Percentiles rank a stretch among this genome's conserved stretches.
These are phyloP conservation scores for Alosa alosa DNA, from an alignment of 2,113 vertebrate genomes.

Conservation along the genomic window DNA sequence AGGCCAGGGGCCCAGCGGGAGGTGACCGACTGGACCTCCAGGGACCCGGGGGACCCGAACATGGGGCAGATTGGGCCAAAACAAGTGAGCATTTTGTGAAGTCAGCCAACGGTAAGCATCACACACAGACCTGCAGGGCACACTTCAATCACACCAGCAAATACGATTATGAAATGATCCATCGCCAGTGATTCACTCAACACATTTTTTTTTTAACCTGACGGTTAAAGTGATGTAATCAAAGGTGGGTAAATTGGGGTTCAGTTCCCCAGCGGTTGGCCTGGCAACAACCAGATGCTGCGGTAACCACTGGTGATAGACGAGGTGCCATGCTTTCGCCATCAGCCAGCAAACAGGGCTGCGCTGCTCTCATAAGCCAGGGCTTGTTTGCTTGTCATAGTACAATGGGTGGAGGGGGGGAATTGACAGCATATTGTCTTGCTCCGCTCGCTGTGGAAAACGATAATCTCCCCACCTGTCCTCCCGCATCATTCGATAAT, in stretches of 20 bases:
- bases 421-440: conserved; percentile 53
- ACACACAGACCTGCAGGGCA: background rate
- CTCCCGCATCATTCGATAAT: conserved; percentile 24
- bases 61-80: background rate
- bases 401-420: conserved; percentile 9
- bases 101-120: background rate
- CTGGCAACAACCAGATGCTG: background rate
- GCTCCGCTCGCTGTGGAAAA: conserved; percentile 32
- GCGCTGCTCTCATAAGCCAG: conserved; percentile 40
- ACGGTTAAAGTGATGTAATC: background rate
- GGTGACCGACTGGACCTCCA: background rate
- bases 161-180: background rate
- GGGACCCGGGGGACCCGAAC: too few species aligned
- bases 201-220: background rate
- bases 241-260: background rate
- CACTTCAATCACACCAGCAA: background rate
- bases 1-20: background rate
- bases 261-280: background rate
- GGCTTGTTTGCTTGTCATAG: conserved; percentile 48
- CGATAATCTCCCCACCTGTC: conserved; percentile 54
- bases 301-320: background rate
- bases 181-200: background rate
- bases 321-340: background rate
- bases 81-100: background rate
- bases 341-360: background rate